Percentiles rank a stretch among this genome's conserved stretches.
Evolutionary conservation across 1,140 invertebrate genomes (phyloP).

Genomic region (Drosophila paulistorum): DNA sequence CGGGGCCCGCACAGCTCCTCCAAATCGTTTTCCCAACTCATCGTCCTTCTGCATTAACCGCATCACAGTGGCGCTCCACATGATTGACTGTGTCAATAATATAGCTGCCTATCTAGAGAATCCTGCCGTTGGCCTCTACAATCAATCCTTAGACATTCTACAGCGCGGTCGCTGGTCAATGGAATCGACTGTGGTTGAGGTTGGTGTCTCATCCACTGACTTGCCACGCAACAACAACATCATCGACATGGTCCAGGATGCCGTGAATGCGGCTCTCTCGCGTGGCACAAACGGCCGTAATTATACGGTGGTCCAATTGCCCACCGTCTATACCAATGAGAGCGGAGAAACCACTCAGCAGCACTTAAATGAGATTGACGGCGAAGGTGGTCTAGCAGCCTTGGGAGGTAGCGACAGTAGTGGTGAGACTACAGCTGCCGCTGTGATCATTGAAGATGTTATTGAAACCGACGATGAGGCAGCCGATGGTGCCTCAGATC

Average conservation of each 20-base stretch:
- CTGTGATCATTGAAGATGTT: conserved; percentile 70
- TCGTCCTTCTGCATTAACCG: conserved; percentile 82
- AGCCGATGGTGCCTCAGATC: conserved; percentile 39
- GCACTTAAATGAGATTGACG: conserved; percentile 22
- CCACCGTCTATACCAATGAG: conserved; percentile 67
- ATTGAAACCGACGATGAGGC: conserved; percentile 64
- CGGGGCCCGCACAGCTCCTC: conserved; percentile 46
- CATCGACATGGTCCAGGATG: conserved; percentile 80
- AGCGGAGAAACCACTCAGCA: conserved; percentile 37
- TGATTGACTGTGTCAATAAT: conserved; percentile 82
- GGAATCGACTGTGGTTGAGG: conserved; percentile 82
- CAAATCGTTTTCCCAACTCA: conserved; percentile 68
- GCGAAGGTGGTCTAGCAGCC: conserved; percentile 16
- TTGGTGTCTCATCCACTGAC: conserved; percentile 80
- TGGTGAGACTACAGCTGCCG: conserved; percentile 60
- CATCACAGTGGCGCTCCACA: conserved; percentile 81
- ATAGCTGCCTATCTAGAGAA: conserved; percentile 81
- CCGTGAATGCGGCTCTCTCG: conserved; percentile 75
- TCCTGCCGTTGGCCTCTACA: conserved; percentile 76
- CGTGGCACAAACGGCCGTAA: conserved; percentile 70
- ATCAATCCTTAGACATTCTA: conserved; percentile 76
- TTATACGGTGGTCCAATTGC: conserved; percentile 76
- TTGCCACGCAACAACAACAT: conserved; percentile 81
- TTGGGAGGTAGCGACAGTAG: conserved; percentile 32
- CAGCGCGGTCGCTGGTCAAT: conserved; percentile 81